These are phyloP conservation scores for Chlorospingus semifuscus DNA, from an alignment of 2,797 vertebrate species.

Conservation along the genomic window DNA sequence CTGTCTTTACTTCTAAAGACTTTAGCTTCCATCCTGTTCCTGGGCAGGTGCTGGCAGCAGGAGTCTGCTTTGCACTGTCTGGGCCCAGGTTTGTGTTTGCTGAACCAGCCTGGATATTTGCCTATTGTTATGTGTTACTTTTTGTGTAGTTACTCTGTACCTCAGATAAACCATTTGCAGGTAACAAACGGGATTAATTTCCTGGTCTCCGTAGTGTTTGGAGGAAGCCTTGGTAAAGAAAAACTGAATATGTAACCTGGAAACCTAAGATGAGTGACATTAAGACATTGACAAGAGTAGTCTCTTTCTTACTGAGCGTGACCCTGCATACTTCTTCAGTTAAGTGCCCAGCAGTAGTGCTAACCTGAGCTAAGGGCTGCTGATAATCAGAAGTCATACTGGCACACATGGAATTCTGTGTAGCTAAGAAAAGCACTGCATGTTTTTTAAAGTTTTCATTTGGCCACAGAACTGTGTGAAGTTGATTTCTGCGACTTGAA, in stretches of 20 bases:
- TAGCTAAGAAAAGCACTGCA: not conserved
- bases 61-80: not conserved
- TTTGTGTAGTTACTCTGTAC: not conserved
- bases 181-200: not conserved
- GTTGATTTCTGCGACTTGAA: not conserved
- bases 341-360: not conserved
- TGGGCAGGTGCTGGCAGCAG: not conserved
- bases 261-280: not conserved
- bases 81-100: not conserved
- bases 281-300: not conserved
- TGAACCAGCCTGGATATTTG: not conserved
- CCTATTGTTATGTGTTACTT: rapidly evolving
- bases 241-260: not conserved
- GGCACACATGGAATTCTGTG: not conserved
- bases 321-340: not conserved
- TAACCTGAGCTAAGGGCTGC: not conserved
- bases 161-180: not conserved
- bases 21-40: not conserved
- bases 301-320: not conserved
- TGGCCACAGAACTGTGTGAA: not conserved
- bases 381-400: not conserved
- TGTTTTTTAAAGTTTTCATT: not conserved
- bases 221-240: not conserved
- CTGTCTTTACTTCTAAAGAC: not conserved
- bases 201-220: not conserved